Evolutionary conservation across 2,797 vertebrate genomes (phyloP), one percentile per base, ranked within the genome.

Genomic region (Cuniculus paca): DNA sequence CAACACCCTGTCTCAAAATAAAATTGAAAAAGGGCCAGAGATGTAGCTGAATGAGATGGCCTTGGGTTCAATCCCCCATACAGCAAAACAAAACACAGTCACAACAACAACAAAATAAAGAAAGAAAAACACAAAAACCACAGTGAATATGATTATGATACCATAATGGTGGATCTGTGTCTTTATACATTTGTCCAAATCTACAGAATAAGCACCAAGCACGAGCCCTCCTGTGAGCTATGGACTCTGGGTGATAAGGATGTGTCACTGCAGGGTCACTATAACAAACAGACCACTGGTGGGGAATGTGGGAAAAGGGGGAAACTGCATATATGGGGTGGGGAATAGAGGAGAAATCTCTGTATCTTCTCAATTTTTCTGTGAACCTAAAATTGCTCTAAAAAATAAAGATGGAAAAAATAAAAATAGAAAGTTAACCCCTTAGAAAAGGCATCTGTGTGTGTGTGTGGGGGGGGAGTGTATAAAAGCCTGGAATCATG

Each of bases 401-500:
- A 75, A 45, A 60, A 61, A 36, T 14, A 39, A 36, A 52, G 8
- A 85, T 36, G 56, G 60, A 81, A 80, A 79, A 80, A 36, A 31
- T 12, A 61, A 42, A 13, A 4, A 42, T 20, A 77, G 60, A 83
- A 50, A 39, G 31, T 2, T 77, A 20, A 45, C 8, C 22, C 17
- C 22, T 81, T 50, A 28, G 52, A 50, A 39, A 60, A 68, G 48
- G 2, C 36, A 24, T 72, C 36, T 75, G 7, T 7, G 13, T 24
- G 9, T 22, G 3, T 12, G n/a, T n/a, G n/a, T n/a, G n/a, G n/a
- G n/a, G n/a, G n/a, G 28, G 6, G 1, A 22, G 3, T 36, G 9
- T 68, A 52, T 26, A 63, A 83, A 79, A 89, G 12, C 60, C 7
- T 12, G 31, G 39, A 85, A 88, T 28, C 61, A 88, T 39, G 28